Evolutionary conservation across 2,888 invertebrate genomes (phyloP), one percentile per base, ranked within the genome.

Genomic region (Orthosia cruda): DNA sequence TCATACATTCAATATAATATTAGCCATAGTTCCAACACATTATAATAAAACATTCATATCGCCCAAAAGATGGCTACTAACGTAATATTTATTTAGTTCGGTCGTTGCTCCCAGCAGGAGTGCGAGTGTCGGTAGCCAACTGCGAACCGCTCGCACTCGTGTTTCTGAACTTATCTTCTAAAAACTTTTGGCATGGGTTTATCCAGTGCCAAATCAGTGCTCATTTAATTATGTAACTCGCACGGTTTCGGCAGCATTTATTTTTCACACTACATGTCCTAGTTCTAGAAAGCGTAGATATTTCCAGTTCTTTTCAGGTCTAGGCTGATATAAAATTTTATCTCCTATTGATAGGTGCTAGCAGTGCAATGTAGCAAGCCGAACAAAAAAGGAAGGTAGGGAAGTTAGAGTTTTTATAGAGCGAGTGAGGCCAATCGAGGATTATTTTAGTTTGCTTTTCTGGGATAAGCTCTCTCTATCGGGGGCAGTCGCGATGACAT

Each of bases 361-460:
- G 71, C 45, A 40, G 64, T 54, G 72, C 70, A 71, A 67, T 67
- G 86, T 78, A 67, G 71, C 57, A 50, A 63, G 55, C 40, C 20
- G 58, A 82, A 78, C 68, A 62, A 63, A 75, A 80, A 58, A 55
- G 66, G 50, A 71, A 78, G 52, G 57, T 12, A 66, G 59, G 5
- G 47, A 69, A 74, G 63, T 77, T 68, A 58, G n/a, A 77, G 55
- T 61, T 85, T 62, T 40, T 74, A 64, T 74, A 61, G 71, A 81
- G 58, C 67, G 57, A 70, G 74, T 67, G 74, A 81, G 78, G 71
- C 55, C 64, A 85, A 85, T 78, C 78, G 50, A 59, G 82, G 70
- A 78, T 85, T 74, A 85, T 78, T 85, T 83, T 61, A 82, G 80
- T 83, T 83, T 74, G 62, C 70, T 85, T 74, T 69, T 54, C 50